These are phyloP conservation scores for Oscheius sp. DNA, from an alignment of 2,888 invertebrate genomes.

Conservation along the genomic window DNA sequence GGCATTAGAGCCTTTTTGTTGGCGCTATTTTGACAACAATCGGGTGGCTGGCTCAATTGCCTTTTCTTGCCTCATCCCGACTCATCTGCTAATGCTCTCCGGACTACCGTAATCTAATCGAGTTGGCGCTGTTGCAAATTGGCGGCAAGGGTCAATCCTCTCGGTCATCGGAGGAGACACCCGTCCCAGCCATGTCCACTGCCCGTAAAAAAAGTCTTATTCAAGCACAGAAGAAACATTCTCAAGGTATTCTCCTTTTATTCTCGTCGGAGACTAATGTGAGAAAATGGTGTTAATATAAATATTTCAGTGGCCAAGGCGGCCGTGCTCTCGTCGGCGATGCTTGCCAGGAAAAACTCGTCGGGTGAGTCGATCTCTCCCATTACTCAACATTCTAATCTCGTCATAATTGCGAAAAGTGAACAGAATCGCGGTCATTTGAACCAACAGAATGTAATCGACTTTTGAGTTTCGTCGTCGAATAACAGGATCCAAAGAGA, in stretches of 20 bases:
- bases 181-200: slow-evolving; percentile 37
- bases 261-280: not conserved
- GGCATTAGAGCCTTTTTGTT: slow-evolving; percentile 15
- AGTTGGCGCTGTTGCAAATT: slow-evolving; percentile 34
- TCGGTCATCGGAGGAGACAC: slow-evolving; percentile 13
- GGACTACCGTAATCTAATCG: slow-evolving; percentile 33
- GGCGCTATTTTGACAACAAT: not conserved
- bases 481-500: not conserved
- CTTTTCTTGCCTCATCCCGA: not conserved
- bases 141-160: slow-evolving; percentile 34
- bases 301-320: slow-evolving; percentile 68
- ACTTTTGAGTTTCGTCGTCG: not conserved
- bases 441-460: not conserved
- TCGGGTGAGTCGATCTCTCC: slow-evolving; percentile 35
- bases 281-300: slow-evolving; percentile 6
- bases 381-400: not conserved
- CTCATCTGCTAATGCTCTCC: slow-evolving; percentile 29
- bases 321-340: slow-evolving; percentile 65
- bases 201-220: slow-evolving; percentile 52
- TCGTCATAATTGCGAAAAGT: not conserved
- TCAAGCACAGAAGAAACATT: slow-evolving; percentile 52
- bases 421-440: not conserved
- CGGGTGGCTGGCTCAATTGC: not conserved
- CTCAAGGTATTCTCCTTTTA: slow-evolving; percentile 41
- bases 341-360: slow-evolving; percentile 66